Percentiles rank a stretch among this genome's conserved stretches.
Conservation (phyloP, 2,797 vertebrate species). For the Parauchenoglanis ngamensis region DNA sequence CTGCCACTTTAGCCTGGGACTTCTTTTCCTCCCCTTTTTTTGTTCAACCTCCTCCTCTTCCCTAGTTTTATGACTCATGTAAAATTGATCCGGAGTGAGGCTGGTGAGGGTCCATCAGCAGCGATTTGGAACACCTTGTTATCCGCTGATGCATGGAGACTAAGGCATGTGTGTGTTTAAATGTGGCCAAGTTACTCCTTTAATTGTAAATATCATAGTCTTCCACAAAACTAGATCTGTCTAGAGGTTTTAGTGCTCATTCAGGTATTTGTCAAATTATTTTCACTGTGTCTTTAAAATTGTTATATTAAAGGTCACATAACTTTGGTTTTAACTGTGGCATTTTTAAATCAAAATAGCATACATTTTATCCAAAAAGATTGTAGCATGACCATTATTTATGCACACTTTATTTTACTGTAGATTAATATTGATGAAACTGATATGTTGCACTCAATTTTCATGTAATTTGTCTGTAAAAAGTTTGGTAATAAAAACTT, state of each 20-base stretch:
- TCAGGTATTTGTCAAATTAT: background rate
- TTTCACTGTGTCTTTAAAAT: background rate
- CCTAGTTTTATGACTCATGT: conserved; percentile 73
- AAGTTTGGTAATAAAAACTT: background rate
- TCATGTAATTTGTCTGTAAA: background rate
- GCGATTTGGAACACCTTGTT: conserved; percentile 77
- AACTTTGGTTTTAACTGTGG: background rate
- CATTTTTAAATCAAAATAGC: background rate
- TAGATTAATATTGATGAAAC: background rate
- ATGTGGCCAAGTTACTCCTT: conserved; percentile 7
- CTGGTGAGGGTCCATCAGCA: conserved; percentile 68
- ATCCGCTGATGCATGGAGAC: conserved; percentile 59
- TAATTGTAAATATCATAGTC: conserved; percentile 8
- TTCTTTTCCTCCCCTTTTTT: conserved; percentile 38
- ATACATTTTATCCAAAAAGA: background rate
- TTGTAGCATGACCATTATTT: background rate
- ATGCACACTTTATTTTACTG: background rate
- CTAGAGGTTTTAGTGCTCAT: background rate
- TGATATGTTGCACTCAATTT: background rate
- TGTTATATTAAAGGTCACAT: background rate
- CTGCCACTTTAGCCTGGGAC: conserved; percentile 58
- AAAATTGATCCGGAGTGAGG: conserved; percentile 68
- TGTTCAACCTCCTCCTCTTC: conserved; percentile 50
- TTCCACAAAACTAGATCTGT: background rate
- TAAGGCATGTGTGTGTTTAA: conserved; percentile 24